Percentiles rank a stretch among this genome's conserved stretches.
These are phyloP conservation scores for Takifugu ocellatus DNA, from an alignment of 2,797 vertebrate species.

Conservation along the genomic window DNA sequence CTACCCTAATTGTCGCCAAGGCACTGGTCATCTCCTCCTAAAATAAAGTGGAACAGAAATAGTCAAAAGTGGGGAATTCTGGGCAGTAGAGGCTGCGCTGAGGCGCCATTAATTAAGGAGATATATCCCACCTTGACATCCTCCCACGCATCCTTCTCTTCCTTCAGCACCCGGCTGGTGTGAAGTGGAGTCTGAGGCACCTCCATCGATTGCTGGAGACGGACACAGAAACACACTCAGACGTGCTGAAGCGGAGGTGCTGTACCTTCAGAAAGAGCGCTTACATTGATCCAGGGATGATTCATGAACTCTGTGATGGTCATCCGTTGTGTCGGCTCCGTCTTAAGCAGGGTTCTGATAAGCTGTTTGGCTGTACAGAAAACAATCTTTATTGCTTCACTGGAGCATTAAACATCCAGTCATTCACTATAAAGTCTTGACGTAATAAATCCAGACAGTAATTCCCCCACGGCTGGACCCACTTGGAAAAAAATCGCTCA, in stretches of 20 bases:
- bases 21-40: constrained; percentile 99
- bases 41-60: neutral
- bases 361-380: constrained; percentile 86
- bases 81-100: too few species aligned
- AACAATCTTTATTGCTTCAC: neutral
- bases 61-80: too few species aligned
- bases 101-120: too few species aligned
- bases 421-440: too few species aligned
- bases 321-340: constrained; percentile 95
- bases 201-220: constrained; percentile 88
- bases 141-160: constrained; percentile 95
- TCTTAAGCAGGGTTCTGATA: constrained; percentile 93
- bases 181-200: constrained; percentile 96
- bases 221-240: constrained; percentile 14
- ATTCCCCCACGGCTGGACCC: neutral
- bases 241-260: neutral
- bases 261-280: constrained; percentile 11
- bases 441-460: too few species aligned
- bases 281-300: constrained; percentile 98
- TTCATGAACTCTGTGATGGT: constrained; percentile 99
- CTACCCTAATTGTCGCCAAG: constrained; percentile 96
- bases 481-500: constrained; percentile 42
- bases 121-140: constrained; percentile 87
- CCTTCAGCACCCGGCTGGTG: constrained; percentile 94
- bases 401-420: neutral